Conservation (phyloP, 2,888 invertebrate genomes). For the Chydorus sphaericus region DNA sequence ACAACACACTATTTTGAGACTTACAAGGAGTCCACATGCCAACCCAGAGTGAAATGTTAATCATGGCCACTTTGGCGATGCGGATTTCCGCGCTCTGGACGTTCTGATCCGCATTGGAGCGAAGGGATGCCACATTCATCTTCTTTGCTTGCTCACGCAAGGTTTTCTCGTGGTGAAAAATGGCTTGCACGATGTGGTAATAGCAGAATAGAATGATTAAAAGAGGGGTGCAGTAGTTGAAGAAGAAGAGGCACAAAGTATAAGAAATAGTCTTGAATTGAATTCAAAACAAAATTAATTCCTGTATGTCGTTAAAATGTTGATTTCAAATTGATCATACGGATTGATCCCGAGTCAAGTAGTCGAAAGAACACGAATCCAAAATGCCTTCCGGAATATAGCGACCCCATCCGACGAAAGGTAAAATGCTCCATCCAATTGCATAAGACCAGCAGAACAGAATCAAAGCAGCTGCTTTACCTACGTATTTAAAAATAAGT, state of each 20-base stretch:
- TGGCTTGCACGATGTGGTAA: constrained; percentile 52
- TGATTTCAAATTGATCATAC: background rate
- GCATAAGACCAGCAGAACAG: constrained; percentile 18
- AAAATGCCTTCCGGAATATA: constrained; percentile 37
- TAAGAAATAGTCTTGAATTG: background rate
- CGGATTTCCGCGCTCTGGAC: constrained; percentile 67
- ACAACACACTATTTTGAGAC: no score
- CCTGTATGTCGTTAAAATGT: background rate
- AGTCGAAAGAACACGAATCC: constrained; percentile 39
- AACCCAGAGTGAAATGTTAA: constrained; percentile 30
- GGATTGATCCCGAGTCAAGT: constrained; percentile 26
- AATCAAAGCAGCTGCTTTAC: constrained; percentile 15
- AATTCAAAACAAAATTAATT: background rate
- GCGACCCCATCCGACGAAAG: constrained; percentile 34
- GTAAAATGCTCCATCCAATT: constrained; percentile 26
- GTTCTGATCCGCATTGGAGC: constrained; percentile 54
- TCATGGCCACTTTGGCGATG: constrained; percentile 49
- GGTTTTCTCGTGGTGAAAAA: constrained; percentile 65
- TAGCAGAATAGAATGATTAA: constrained; percentile 43
- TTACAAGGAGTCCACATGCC: constrained; percentile 31
- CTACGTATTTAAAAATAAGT: constrained; percentile 26
- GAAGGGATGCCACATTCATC: constrained; percentile 78
- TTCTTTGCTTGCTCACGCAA: constrained; percentile 86
- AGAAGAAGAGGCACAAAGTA: constrained; percentile 28
- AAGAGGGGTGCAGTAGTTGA: constrained; percentile 36